Evolutionary conservation across 92 coral and sea anemone species (phyloP), one percentile per base, ranked within the genome.

Genomic region (Phenganax subtilis): DNA sequence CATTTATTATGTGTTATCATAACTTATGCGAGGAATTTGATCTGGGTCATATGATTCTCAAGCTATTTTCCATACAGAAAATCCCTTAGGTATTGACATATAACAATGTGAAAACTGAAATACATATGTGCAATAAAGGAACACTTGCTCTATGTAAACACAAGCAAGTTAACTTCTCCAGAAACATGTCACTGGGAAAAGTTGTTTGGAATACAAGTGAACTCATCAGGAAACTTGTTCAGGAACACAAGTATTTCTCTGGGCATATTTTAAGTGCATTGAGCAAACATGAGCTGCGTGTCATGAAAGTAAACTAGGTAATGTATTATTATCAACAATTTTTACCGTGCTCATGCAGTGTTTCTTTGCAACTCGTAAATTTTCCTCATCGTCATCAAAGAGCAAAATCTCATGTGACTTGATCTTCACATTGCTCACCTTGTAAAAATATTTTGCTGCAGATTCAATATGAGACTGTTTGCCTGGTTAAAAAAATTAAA

Each of bases 401-500:
- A 96, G 96, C 28, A 96, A 81, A 16, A 96, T 93, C 61, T 96
- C 88, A 9, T 86, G 81, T 14, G 87, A 64, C 74, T 92, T 88
- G 69, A 96, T 87, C 73, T 85, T 87, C 57, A 88, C 61, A 75
- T 90, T 96, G 80, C 79, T 86, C 47, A 87, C 87, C 64, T 89
- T 89, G 81, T 90, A 90, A 16, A 96, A 87, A 82, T 88, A 89
- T 54, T 85, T 86, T 12, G 89, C 82, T 30, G 91, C 97, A 11
- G 99, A 96, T 57, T 91, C 97, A 53, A 96, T 96, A 69, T 96
- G 99, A 37, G 92, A 97, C 25, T 92, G 97, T 86, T 96, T 96
- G 31, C 99, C 99, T 96, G 63, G 47, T 16, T 44, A 2, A 68
- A 68, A 11, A 29, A 63, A 44, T 59, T 0, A 9, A 29, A 11